Conservation (phyloP, 2,113 vertebrate species). For the western clawed frog (Xenopus tropicalis) region UCB_Xtro_10.0 CM004445.2:66912501-66913000, state of each 20-base stretch:
- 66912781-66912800: conserved; percentile 98
- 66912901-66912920: conserved; percentile 99
- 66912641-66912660: conserved; percentile 93
- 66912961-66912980: conserved; percentile 82
- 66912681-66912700: conserved; percentile 99
- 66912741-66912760: conserved; percentile 98
- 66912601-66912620: conserved; percentile 96
- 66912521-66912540: conserved; percentile 98
- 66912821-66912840: conserved; percentile 98
- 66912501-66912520: conserved; percentile 98
- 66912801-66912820: conserved; percentile 98
- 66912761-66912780: conserved; percentile 99
- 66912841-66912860: conserved; percentile 99
- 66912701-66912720: conserved; percentile 95
- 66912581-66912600: conserved; percentile 99
- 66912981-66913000: conserved; percentile 95
- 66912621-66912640: conserved; percentile 99
- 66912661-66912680: conserved; percentile 98
- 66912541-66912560: conserved; percentile 96
- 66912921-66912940: conserved; percentile 94
- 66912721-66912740: conserved; percentile 96
- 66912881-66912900: conserved; percentile 99
- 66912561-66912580: conserved; percentile 98
- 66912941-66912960: conserved; percentile 97
- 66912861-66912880: conserved; percentile 99